Conservation (phyloP, 2,888 invertebrate species). For the Tolmerus cingulatus region DNA sequence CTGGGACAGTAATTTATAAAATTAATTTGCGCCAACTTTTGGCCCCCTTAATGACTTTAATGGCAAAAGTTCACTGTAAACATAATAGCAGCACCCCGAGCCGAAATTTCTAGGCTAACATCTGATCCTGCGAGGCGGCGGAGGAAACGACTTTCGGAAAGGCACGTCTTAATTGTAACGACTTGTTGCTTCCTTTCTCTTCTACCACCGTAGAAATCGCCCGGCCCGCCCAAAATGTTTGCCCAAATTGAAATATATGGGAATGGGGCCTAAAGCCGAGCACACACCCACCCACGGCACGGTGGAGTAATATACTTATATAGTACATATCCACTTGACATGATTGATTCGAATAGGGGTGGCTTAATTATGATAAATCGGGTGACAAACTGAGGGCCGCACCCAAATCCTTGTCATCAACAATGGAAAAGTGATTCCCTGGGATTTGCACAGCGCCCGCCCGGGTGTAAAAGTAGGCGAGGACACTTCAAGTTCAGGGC, state of each 20-base stretch:
- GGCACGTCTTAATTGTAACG: conserved; percentile 4
- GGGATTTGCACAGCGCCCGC: neutral
- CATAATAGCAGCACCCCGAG: neutral
- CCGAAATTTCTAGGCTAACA: neutral
- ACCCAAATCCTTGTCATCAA: conserved; percentile 25
- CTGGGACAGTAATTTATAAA: neutral
- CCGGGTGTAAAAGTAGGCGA: neutral
- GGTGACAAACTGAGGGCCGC: conserved; percentile 17
- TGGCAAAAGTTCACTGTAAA: neutral
- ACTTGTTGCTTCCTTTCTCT: conserved; percentile 8
- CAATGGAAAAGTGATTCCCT: conserved; percentile 5
- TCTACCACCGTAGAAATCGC: neutral
- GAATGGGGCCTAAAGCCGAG: neutral
- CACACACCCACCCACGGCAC: neutral
- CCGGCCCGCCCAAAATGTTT: neutral
- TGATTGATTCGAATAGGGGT: conserved; percentile 24
- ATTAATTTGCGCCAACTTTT: neutral
- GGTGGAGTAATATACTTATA: neutral
- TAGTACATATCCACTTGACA: conserved; percentile 22
- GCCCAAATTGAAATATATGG: conserved; percentile 1
- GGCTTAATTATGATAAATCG: conserved; percentile 29
- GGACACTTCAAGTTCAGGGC: neutral
- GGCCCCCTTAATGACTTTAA: neutral
- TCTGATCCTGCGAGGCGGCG: neutral
- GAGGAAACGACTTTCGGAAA: conserved; percentile 13